A percentile compares a stretch with the other conserved stretches of the same genome.
phyloP scores from a whole-genome alignment of 2,113 vertebrate genomes.

The Megalops atlanticus region DNA sequence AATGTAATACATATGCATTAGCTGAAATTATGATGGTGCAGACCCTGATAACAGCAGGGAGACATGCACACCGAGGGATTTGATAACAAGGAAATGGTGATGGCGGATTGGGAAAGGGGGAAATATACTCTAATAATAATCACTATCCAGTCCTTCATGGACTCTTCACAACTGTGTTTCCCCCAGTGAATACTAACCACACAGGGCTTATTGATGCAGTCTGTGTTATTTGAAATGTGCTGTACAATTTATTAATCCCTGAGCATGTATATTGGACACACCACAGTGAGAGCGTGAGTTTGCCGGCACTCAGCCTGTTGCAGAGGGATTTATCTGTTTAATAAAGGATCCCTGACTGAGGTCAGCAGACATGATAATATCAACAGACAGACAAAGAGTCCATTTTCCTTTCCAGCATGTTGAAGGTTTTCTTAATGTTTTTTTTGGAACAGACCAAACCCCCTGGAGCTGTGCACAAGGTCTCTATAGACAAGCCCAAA shows the following conservation, averaged over 20 bases:
- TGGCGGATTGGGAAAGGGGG: background rate
- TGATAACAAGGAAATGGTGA: constrained; percentile 1
- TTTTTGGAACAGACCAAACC: background rate
- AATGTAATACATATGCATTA: constrained; percentile 24
- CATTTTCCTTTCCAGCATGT: background rate
- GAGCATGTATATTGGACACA: background rate
- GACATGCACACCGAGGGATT: background rate
- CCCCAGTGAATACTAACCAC: background rate
- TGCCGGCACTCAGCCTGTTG: background rate
- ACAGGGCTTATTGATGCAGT: background rate
- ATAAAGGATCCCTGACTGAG: too few species aligned
- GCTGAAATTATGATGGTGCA: constrained; percentile 10
- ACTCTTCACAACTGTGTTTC: background rate
- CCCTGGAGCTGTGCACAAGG: background rate
- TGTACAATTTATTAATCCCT: background rate
- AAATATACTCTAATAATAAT: background rate
- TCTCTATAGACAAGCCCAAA: background rate
- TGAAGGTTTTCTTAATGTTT: background rate
- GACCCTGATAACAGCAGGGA: background rate
- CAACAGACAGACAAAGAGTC: background rate
- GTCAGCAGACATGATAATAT: background rate
- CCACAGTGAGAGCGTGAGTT: background rate
- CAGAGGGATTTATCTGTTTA: background rate
- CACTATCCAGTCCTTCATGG: background rate
- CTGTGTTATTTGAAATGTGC: background rate